Percentiles rank a stretch among this genome's conserved stretches.
Conservation (phyloP, 2,888 invertebrate genomes). For the Oxycera nigricornis region DNA sequence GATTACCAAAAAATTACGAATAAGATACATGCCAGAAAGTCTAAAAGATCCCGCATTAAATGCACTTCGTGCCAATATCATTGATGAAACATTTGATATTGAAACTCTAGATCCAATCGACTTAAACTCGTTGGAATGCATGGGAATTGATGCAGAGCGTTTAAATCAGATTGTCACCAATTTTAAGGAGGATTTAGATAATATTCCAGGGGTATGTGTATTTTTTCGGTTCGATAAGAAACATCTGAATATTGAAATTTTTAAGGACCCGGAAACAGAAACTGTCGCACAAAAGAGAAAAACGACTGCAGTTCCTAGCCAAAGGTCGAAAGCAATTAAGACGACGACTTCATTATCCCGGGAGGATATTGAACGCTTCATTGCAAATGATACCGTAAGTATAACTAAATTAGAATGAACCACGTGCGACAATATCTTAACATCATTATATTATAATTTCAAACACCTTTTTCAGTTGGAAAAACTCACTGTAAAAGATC, state of each 20-base stretch:
- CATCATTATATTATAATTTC: too few species aligned
- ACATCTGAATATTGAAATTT: background rate
- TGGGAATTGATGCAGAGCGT: slow-evolving; percentile 54
- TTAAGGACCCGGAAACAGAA: background rate
- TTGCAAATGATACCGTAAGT: slow-evolving; percentile 37
- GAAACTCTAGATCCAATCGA: slow-evolving; percentile 62
- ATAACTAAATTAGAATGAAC: too few species aligned
- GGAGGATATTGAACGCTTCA: slow-evolving; percentile 25
- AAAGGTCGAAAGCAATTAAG: slow-evolving; percentile 32
- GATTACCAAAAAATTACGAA: slow-evolving; percentile 66
- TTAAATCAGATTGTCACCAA: slow-evolving; percentile 52
- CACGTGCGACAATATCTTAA: too few species aligned
- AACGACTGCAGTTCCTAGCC: background rate
- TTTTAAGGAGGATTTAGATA: slow-evolving; percentile 1
- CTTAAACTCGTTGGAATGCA: slow-evolving; percentile 53
- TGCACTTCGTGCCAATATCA: slow-evolving; percentile 68
- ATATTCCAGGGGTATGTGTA: slow-evolving; percentile 29
- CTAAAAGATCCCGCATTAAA: slow-evolving; percentile 75
- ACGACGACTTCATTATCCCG: background rate
- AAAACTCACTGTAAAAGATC: slow-evolving; percentile 39
- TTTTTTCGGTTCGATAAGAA: background rate
- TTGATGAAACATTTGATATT: slow-evolving; percentile 70
- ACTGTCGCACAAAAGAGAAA: background rate
- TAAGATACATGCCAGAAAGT: slow-evolving; percentile 68
- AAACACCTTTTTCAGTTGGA: slow-evolving; percentile 41